Evolutionary conservation across 1,140 invertebrate genomes (phyloP), one percentile per base, ranked within the genome.

Genomic region (Luehdorfia chinensis): DNA sequence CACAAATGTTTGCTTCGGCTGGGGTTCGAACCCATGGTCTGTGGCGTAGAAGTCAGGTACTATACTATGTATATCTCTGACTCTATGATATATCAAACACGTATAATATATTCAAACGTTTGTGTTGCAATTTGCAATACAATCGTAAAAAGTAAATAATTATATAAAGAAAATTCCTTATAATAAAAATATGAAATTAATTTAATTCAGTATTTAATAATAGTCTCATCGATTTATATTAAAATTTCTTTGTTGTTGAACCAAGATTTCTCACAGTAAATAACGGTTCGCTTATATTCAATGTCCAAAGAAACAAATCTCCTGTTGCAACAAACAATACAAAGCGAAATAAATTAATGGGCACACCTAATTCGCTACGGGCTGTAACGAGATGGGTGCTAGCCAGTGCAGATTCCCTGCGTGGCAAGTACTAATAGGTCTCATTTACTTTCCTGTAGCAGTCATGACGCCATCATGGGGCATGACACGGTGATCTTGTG

Each of bases 381-480:
- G 53, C 57, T 19, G 33, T 50, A 52, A 59, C 57, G 54, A 55
- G 55, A 61, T 55, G 56, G 47, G 41, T 23, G 33, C 34, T 31
- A 30, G 50, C 46, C 19, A 6, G 2, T 21, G 37, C 36, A 50
- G 52, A 66, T 49, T 59, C 57, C 55, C 47, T 47, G 55, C 52
- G 55, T 69, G 63, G 67, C 67, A 57, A 66, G 41, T 67, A 75
- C 73, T 73, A 81, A 81, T 81, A 73, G 71, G 30, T 30, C 52
- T 63, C 71, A 81, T 78, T 76, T 74, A 68, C 65, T 76, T 54
- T 59, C 63, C 53, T 47, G 56, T 53, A 46, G 59, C 55, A 58
- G 47, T 55, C 55, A 63, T 58, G 68, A 54, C 52, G 62, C 65
- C 61, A 49, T 52, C 46, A 33, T 11, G 21, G 44, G 47, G 44